Evolutionary conservation across 2,113 vertebrate species (phyloP), one percentile per base, ranked within the genome.

Genomic region (Tragelaphus imberbis): DNA sequence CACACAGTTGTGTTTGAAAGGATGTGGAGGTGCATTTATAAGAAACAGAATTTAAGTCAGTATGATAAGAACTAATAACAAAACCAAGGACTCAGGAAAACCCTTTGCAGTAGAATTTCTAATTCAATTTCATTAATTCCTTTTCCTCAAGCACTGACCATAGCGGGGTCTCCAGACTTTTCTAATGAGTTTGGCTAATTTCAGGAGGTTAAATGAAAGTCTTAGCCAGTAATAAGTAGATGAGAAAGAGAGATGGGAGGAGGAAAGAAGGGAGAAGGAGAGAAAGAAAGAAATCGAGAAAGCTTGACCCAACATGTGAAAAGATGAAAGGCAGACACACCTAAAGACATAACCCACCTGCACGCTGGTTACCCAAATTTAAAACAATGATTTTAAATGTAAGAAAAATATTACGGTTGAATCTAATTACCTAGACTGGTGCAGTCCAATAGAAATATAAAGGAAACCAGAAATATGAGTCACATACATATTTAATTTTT

Each of bases 271-370:
- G 11, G 17, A 80, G 12, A 30, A 36, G 12, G n/a, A 84, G 21
- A 75, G 49, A 33, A 47, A 21, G 68, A 88, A 75, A 94, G 30
- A 75, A 75, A 75, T 75, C 40, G 40, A 88, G 71, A 53, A 79
- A 68, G 51, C n/a, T 96, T 91, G 86, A 97, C 75, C 80, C 97
- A 97, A 94, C 91, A 91, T 91, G 49, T 97, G 82, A 90, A 95
- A 97, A 94, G 92, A 96, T 80, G 63, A 86, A 94, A 97, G 88
- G 79, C 88, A 91, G 61, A 88, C 36, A 86, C 30, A 93, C 28
- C 97, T 93, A 82, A 79, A 97, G 88, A 88, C 28, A 30, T 65
- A 95, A 97, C 97, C 98, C 98, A 97, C 95, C 95, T 97, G 91
- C 28, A 80, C 5, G 75, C 84, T 86, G 86, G 61, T 84, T 59